Conservation (phyloP, 2,888 invertebrate species). For the Ceriagrion tenellum region DNA sequence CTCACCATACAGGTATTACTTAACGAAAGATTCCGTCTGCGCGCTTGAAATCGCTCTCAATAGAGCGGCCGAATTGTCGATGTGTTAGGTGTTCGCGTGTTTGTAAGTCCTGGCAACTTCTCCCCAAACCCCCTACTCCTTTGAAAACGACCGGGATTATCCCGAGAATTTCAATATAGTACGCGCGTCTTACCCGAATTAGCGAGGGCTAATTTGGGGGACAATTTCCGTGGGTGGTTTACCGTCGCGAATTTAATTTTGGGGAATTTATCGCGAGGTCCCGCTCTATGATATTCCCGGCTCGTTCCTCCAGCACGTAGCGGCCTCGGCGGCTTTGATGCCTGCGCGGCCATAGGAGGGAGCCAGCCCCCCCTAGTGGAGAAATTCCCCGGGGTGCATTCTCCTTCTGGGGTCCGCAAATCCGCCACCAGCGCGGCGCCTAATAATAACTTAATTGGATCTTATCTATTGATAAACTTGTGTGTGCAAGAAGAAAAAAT, state of each 20-base stretch:
- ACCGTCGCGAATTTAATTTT: neutral
- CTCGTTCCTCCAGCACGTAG: too few species aligned
- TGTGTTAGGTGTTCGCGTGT: neutral
- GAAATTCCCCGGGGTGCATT: neutral
- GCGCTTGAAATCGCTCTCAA: too few species aligned
- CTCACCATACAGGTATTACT: too few species aligned
- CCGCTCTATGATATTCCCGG: neutral
- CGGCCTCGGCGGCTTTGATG: too few species aligned
- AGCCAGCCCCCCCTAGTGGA: too few species aligned
- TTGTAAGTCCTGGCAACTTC: neutral
- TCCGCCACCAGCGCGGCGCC: neutral
- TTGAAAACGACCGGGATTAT: neutral
- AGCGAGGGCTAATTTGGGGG: neutral
- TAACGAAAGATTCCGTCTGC: too few species aligned
- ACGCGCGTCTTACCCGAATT: neutral
- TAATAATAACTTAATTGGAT: slow-evolving; percentile 16
- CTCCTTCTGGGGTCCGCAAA: neutral
- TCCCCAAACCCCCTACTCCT: neutral
- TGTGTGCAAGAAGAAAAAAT: too few species aligned
- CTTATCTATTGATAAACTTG: neutral
- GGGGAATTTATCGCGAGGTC: neutral
- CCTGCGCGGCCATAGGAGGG: too few species aligned
- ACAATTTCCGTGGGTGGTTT: neutral
- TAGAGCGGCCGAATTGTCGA: neutral
- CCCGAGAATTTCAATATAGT: neutral